These are phyloP conservation scores for Apodemia mormo DNA, from an alignment of 2,888 invertebrate genomes.

Conservation along the genomic window DNA sequence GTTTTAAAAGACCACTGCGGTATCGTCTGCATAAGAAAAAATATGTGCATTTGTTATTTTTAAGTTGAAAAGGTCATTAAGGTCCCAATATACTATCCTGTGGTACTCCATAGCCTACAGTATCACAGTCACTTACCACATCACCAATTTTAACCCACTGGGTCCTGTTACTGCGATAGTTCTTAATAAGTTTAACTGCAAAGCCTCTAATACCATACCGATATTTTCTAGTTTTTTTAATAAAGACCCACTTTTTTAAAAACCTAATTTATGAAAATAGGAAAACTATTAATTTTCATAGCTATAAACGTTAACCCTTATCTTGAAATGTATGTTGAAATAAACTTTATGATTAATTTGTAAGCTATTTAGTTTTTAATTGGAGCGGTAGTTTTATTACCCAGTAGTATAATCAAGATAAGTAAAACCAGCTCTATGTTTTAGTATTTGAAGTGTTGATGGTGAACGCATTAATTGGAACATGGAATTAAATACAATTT, in stretches of 20 bases:
- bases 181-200: too few species aligned
- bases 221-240: too few species aligned
- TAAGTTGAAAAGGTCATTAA: too few species aligned
- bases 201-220: too few species aligned
- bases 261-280: background rate
- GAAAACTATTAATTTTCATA: background rate
- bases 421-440: background rate
- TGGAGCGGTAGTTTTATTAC: constrained; percentile 17
- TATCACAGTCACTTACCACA: too few species aligned
- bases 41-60: too few species aligned
- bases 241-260: background rate
- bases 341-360: constrained; percentile 11
- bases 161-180: too few species aligned
- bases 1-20: too few species aligned
- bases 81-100: too few species aligned
- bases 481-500: background rate
- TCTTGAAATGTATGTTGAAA: constrained; percentile 9
- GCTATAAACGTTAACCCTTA: constrained; percentile 9
- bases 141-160: too few species aligned
- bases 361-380: constrained; percentile 17
- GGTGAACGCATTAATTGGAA: constrained; percentile 3
- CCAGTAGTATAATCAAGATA: constrained; percentile 16
- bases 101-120: too few species aligned
- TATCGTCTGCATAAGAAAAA: too few species aligned
- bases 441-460: constrained; percentile 10